Percentiles rank a stretch among this genome's conserved stretches.
Conservation (phyloP, 1,140 invertebrate species). For the Drosophila asahinai region DNA sequence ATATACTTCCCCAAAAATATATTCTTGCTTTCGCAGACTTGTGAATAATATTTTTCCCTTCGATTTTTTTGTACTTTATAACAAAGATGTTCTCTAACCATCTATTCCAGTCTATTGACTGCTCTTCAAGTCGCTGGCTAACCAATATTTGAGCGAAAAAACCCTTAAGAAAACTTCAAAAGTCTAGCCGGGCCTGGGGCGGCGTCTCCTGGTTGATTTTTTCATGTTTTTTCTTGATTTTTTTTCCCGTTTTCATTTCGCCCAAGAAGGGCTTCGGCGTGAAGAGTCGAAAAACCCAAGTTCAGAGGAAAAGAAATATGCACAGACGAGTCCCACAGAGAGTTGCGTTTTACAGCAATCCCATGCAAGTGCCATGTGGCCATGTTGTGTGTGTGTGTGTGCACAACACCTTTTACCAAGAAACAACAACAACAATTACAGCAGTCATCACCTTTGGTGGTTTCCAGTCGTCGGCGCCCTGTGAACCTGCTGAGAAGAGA, state of each 20-base stretch:
- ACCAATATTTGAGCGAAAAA: slow-evolving; percentile 29
- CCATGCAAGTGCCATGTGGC: slow-evolving; percentile 66
- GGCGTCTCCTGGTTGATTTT: slow-evolving; percentile 29
- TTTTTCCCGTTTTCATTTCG: slow-evolving; percentile 6
- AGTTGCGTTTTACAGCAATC: slow-evolving; percentile 49
- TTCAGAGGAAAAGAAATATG: slow-evolving; percentile 73
- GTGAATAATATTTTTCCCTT: not conserved
- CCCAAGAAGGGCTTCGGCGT: slow-evolving; percentile 49
- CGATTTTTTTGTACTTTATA: not conserved
- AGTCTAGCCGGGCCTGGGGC: slow-evolving; percentile 31
- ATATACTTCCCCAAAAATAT: no score
- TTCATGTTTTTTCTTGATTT: slow-evolving; percentile 12
- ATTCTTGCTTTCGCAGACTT: not conserved
- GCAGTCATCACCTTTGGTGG: slow-evolving; percentile 82
- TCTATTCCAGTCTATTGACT: slow-evolving; percentile 36
- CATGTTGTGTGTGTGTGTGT: slow-evolving; percentile 43
- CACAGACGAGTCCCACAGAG: slow-evolving; percentile 38
- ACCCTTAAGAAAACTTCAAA: slow-evolving; percentile 41
- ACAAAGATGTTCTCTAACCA: slow-evolving; percentile 29
- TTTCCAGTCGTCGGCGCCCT: slow-evolving; percentile 75
- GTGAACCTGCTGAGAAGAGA: slow-evolving; percentile 58
- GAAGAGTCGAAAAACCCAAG: slow-evolving; percentile 58
- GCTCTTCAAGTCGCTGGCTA: slow-evolving; percentile 21
- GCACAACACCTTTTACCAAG: slow-evolving; percentile 79
- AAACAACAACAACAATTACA: slow-evolving; percentile 81